Percentiles rank a stretch among this genome's conserved stretches.
Conservation (phyloP, 2,113 vertebrate genomes). For the Ovis canadensis region DNA sequence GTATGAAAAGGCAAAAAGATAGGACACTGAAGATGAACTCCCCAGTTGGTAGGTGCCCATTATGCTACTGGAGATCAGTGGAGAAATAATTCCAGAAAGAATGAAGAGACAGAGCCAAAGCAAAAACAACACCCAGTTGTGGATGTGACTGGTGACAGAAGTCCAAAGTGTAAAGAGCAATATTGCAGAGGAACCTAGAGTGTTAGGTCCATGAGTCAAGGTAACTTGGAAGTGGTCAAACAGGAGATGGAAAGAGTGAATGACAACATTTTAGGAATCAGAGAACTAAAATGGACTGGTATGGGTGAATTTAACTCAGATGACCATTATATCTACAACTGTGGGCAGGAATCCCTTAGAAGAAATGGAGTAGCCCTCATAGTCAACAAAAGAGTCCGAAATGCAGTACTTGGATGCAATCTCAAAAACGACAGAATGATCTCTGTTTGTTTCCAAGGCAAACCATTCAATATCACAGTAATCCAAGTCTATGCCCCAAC, state of each 20-base stretch:
- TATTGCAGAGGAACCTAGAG: not conserved
- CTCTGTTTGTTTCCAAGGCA: not conserved
- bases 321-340: not conserved
- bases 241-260: not conserved
- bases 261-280: not conserved
- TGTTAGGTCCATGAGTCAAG: not conserved
- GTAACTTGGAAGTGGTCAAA: not conserved
- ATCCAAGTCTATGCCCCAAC: not conserved
- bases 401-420: not conserved
- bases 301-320: not conserved
- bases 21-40: not conserved
- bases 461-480: not conserved
- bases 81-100: not conserved
- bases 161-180: not conserved
- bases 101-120: not conserved
- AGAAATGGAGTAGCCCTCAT: not conserved
- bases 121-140: not conserved
- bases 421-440: not conserved
- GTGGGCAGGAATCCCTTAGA: not conserved
- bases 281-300: not conserved
- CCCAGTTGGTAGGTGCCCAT: not conserved
- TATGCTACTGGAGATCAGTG: not conserved
- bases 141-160: not conserved
- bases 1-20: not conserved
- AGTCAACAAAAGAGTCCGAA: not conserved